Evolutionary conservation across 2,797 vertebrate genomes (phyloP).

Genomic region (Catamblyrhynchus diadema): DNA sequence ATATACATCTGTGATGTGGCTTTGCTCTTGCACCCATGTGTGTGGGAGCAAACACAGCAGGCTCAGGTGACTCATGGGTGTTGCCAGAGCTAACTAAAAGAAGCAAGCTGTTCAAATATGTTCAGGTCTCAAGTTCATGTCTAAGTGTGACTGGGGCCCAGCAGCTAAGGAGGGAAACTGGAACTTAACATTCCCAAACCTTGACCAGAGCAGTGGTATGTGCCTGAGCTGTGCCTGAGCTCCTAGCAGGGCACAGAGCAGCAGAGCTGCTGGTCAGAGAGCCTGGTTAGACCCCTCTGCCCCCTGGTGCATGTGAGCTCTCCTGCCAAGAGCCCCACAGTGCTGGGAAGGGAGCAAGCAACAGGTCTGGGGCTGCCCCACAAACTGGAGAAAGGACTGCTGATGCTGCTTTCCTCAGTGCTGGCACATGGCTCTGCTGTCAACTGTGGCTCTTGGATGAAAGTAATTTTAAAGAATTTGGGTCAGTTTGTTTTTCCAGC

Average conservation of each 20-base stretch:
- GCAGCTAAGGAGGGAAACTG: neutral
- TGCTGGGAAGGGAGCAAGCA: neutral
- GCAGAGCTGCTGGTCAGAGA: neutral
- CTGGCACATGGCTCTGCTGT: neutral
- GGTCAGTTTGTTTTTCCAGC: neutral
- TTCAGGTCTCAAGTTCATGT: neutral
- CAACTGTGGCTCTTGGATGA: neutral
- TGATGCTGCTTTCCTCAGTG: neutral
- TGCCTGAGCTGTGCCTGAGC: neutral
- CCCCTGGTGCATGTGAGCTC: rapidly evolving
- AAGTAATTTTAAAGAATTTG: neutral
- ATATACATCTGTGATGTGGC: neutral
- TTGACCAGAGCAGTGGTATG: neutral
- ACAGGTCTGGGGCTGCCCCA: neutral
- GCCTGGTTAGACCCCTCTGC: too few species aligned
- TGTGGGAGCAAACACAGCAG: neutral
- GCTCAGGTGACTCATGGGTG: neutral
- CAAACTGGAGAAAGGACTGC: neutral
- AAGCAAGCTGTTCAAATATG: neutral
- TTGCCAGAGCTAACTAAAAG: neutral
- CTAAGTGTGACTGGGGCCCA: neutral
- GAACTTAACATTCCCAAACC: rapidly evolving
- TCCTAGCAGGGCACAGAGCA: neutral
- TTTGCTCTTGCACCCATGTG: neutral
- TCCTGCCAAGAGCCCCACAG: neutral